Percentiles rank a stretch among this genome's conserved stretches.
These are phyloP conservation scores for Zootoca vivipara DNA, from an alignment of 2,113 vertebrate genomes.

Conservation along the genomic window DNA sequence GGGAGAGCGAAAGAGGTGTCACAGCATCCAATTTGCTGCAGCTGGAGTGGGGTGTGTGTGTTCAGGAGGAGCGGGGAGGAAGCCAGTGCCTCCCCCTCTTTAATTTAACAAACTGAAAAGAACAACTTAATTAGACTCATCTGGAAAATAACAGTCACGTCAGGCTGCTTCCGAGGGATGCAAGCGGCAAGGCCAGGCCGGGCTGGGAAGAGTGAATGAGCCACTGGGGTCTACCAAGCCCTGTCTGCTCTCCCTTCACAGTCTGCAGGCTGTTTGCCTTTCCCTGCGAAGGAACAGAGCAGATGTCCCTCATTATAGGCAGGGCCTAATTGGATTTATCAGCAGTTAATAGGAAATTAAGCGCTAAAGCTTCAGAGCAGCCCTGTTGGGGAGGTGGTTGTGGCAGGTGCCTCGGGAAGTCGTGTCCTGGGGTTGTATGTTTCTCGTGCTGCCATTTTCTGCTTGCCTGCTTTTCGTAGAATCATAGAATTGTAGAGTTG, in stretches of 20 bases:
- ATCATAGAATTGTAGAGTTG: too few species aligned
- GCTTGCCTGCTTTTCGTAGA: not conserved
- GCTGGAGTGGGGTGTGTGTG: slow-evolving; percentile 24
- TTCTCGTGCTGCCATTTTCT: not conserved
- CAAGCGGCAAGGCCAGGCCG: slow-evolving; percentile 1
- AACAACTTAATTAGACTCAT: slow-evolving; percentile 68
- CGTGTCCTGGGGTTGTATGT: not conserved
- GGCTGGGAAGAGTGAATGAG: not conserved
- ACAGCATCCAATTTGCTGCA: slow-evolving; percentile 62
- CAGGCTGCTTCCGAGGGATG: slow-evolving; percentile 24
- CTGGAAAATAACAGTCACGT: slow-evolving; percentile 50
- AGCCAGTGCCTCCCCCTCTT: slow-evolving; percentile 23
- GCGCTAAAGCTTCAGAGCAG: slow-evolving; percentile 28
- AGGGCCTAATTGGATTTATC: slow-evolving; percentile 77
- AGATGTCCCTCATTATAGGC: slow-evolving; percentile 80
- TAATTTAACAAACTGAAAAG: slow-evolving; percentile 60
- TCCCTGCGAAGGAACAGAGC: slow-evolving; percentile 37
- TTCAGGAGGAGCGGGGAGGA: slow-evolving; percentile 20
- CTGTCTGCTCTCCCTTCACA: slow-evolving; percentile 39
- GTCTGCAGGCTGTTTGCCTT: slow-evolving; percentile 34
- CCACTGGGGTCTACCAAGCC: slow-evolving; percentile 8
- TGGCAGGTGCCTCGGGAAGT: not conserved
- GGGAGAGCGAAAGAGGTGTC: not conserved
- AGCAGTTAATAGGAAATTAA: slow-evolving; percentile 77
- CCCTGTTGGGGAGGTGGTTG: slow-evolving; percentile 2